These are phyloP conservation scores for Apis laboriosa DNA, from an alignment of 1,140 invertebrate genomes.

Conservation along the genomic window DNA sequence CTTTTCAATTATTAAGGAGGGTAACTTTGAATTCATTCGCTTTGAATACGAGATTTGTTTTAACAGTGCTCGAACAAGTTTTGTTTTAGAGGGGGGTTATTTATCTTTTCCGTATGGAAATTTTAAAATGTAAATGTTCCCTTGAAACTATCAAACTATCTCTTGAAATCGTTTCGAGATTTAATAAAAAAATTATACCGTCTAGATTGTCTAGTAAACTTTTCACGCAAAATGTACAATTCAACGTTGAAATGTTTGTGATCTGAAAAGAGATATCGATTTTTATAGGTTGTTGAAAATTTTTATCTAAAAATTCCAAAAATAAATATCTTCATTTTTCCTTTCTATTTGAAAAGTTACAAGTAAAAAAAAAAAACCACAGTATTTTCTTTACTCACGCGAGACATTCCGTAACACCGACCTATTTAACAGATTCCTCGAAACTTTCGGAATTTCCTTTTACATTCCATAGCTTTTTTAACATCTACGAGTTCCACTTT, in stretches of 20 bases:
- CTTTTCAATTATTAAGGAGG: no score
- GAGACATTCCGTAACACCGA: not conserved
- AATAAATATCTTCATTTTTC: no score
- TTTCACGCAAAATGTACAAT: not conserved
- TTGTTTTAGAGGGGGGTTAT: not conserved
- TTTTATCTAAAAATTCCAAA: no score
- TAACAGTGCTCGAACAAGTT: slow-evolving; percentile 4
- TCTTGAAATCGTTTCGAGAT: not conserved
- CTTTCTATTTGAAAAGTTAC: no score
- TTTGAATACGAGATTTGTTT: not conserved
- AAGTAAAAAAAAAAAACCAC: no score
- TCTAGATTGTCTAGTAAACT: not conserved
- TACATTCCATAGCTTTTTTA: not conserved
- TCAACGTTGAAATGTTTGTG: not conserved
- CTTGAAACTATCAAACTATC: no score
- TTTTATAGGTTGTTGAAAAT: not conserved
- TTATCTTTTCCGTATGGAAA: slow-evolving; percentile 6
- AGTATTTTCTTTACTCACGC: no score
- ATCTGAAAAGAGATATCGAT: not conserved
- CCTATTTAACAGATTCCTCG: not conserved
- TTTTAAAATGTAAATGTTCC: slow-evolving; percentile 12
- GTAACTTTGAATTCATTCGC: slow-evolving; percentile 22
- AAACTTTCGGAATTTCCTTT: not conserved
- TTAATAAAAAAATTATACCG: not conserved
- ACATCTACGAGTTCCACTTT: not conserved